These are phyloP conservation scores for Wiebesia pumilae DNA, from an alignment of 1,140 invertebrate species.

Conservation along the genomic window DNA sequence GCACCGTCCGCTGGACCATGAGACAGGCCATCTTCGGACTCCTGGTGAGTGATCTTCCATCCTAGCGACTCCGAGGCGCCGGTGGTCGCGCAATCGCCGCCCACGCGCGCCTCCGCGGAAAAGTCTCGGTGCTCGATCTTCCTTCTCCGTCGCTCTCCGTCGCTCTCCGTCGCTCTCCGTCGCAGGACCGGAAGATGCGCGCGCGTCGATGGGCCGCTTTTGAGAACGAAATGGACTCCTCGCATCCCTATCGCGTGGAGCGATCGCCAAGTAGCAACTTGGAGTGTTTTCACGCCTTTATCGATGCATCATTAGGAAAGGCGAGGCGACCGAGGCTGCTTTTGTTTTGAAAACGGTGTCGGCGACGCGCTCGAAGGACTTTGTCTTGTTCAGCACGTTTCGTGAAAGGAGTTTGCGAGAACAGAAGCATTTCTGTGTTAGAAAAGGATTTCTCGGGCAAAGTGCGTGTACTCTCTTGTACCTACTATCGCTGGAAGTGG, in stretches of 20 bases:
- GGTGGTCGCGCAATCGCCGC: background rate
- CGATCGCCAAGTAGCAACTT: too few relatives aligned
- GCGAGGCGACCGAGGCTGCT: background rate
- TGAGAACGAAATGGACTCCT: background rate
- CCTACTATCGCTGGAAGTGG: too few relatives aligned
- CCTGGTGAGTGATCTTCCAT: constrained; percentile 15
- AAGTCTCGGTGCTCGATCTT: too few relatives aligned
- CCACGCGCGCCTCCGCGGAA: too few relatives aligned
- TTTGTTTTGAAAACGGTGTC: background rate
- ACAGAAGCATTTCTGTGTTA: background rate
- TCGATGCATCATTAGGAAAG: background rate
- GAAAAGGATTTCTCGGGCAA: background rate
- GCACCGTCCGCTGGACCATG: background rate
- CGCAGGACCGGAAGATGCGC: too few relatives aligned
- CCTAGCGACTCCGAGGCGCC: background rate
- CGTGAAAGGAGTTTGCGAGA: background rate
- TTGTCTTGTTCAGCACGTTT: background rate
- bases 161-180: too few relatives aligned
- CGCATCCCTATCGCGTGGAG: too few relatives aligned
- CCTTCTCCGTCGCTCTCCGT: too few relatives aligned
- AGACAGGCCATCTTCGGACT: constrained; percentile 21
- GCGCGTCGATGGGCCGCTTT: too few relatives aligned
- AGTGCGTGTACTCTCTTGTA: background rate
- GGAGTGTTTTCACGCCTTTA: too few relatives aligned
- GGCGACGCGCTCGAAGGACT: background rate